phyloP scores from a whole-genome alignment of 2,888 invertebrate species.

The Archaeoteleia sp. region DNA sequence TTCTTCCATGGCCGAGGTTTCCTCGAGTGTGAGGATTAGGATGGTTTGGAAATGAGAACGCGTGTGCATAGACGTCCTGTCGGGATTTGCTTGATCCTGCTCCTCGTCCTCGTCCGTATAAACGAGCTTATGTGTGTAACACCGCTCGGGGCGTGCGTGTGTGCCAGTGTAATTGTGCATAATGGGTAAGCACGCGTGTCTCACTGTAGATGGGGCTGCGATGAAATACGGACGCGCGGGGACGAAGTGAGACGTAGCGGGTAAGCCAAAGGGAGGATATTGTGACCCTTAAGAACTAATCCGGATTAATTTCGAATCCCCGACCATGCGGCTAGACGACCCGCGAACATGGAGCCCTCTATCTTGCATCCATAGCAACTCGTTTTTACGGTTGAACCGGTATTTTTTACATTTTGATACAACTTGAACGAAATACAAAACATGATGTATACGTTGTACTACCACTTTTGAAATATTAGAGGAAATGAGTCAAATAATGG shows the following conservation, averaged over 20 bases:
- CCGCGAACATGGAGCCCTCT: constrained; percentile 64
- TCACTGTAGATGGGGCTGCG: constrained; percentile 37
- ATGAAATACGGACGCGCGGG: constrained; percentile 42
- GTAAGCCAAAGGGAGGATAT: constrained; percentile 69
- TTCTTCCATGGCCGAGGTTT: constrained; percentile 42
- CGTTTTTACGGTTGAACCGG: constrained; percentile 56
- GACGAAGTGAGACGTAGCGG: constrained; percentile 54
- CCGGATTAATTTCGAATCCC: constrained; percentile 73
- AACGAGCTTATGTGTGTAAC: constrained; percentile 52
- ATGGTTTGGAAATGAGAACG: constrained; percentile 51
- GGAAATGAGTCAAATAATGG: no score
- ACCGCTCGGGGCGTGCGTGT: constrained; percentile 29
- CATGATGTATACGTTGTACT: no score
- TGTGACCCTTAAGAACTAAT: constrained; percentile 74
- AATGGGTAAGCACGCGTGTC: constrained; percentile 56
- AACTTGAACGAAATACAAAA: no score
- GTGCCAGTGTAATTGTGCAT: constrained; percentile 54
- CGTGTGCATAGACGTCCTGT: constrained; percentile 51
- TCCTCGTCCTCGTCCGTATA: constrained; percentile 45
- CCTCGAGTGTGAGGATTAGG: constrained; percentile 54
- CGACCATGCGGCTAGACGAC: constrained; percentile 69
- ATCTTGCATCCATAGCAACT: constrained; percentile 58
- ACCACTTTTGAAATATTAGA: no score
- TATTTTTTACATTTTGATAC: no score
- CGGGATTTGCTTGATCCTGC: constrained; percentile 51